phyloP scores from a whole-genome alignment of 2,113 vertebrate species.

The Muntiacus muntjak region DNA sequence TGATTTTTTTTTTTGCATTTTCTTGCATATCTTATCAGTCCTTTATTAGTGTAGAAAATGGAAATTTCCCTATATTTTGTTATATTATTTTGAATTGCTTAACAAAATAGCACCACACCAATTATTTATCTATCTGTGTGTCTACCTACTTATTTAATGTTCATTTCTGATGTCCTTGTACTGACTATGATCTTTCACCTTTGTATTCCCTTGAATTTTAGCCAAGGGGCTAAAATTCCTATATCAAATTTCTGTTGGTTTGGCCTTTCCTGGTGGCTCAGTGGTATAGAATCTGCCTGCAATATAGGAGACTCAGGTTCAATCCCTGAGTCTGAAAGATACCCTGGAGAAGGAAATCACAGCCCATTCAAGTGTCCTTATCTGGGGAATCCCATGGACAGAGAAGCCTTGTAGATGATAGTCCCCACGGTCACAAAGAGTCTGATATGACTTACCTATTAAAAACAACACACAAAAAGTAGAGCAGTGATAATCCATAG shows the following conservation, averaged over 20 bases:
- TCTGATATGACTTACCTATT: neutral
- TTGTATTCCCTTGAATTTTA: neutral
- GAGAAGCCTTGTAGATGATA: neutral
- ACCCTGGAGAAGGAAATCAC: neutral
- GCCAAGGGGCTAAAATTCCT: neutral
- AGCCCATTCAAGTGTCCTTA: neutral
- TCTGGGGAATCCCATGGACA: neutral
- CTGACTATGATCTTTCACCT: neutral
- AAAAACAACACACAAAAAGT: neutral
- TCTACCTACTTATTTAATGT: neutral
- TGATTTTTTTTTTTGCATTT: neutral
- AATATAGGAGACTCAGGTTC: neutral
- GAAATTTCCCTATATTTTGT: neutral
- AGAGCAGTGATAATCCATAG: neutral
- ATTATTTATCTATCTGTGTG: neutral
- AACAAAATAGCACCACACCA: neutral
- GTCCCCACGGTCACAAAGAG: neutral
- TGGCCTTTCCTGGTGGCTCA: neutral
- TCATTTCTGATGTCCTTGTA: neutral
- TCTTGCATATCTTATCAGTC: neutral
- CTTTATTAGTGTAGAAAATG: neutral
- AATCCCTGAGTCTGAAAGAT: neutral
- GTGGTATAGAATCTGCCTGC: neutral
- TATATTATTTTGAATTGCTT: neutral
- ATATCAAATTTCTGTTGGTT: neutral